Base-by-base conservation (phyloP, 1,140 invertebrate species). In the Oscheius sp. region DNA sequence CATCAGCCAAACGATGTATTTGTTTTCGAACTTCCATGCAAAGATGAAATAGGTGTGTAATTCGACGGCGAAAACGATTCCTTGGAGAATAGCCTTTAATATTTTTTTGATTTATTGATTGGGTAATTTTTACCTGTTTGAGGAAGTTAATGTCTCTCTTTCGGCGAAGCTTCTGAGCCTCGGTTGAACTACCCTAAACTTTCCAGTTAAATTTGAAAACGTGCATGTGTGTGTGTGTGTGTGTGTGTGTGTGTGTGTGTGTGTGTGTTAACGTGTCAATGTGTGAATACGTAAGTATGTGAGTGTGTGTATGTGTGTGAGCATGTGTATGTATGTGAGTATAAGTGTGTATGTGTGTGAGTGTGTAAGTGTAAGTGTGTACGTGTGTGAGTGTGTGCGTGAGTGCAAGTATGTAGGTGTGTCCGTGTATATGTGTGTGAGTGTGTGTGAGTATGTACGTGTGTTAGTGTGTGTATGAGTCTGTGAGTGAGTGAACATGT, bases 121-220 rank as follows among this genome's bases (percentile, higher is more conserved):
- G n/a, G n/a, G n/a, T 42, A n/a, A n/a, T n/a, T 42, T n/a, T 42
- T 42, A 42, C 38, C 38, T 55, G 49, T 55, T 55, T 55, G 15
- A 55, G 28, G 23, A 55, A 55, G 49, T 23, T 55, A 26, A 55
- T 26, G 7, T 55, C 49, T 55, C 49, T 55, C 49, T 55, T 55
- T 55, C 49, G 49, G 7, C 49, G 49, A 23, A 23, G 7, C 28
- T 20, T 55, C 28, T 55, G 49, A 7, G 49, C 49, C 23, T 4
- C 23, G 23, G 49, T 20, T 15, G 23, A 7, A 26, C 7, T 26
- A 13, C 7, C 49, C 49, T 55, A 23, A 55, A 55, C 7, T 55
- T 55, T 55, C 23, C 4, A 23, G 4, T 23, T 55, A 23, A 55
- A 55, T 20, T 7, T 20, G 23, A 55, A 55, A 23, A 13, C 15